phyloP scores from a whole-genome alignment of 2,888 invertebrate species.

The Nomada flava region DNA sequence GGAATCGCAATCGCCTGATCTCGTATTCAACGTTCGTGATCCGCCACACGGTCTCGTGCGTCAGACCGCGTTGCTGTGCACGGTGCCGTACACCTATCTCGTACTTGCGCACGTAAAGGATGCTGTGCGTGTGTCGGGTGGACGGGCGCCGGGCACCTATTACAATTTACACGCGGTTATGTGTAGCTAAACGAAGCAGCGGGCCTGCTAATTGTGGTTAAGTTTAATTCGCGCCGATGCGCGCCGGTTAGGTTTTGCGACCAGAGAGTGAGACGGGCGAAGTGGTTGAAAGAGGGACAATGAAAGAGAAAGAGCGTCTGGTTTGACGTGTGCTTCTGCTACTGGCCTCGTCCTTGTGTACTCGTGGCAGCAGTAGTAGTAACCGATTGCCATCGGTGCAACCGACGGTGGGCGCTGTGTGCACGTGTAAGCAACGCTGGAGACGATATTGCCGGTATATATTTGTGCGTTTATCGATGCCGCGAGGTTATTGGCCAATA shows the following conservation, averaged over 20 bases:
- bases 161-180: constrained; percentile 76
- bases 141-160: constrained; percentile 60
- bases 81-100: not conserved
- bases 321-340: constrained; percentile 62
- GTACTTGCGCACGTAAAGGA: not conserved
- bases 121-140: not conserved
- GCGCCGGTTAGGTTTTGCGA: constrained; percentile 30
- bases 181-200: constrained; percentile 69
- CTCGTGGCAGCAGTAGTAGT: not conserved
- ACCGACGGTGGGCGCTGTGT: constrained; percentile 31
- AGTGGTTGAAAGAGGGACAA: not conserved
- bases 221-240: constrained; percentile 75
- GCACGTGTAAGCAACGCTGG: constrained; percentile 13
- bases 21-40: constrained; percentile 69
- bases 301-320: constrained; percentile 43
- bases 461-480: constrained; percentile 56
- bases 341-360: not conserved
- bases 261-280: not conserved
- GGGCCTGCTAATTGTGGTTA: constrained; percentile 77
- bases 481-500: constrained; percentile 71
- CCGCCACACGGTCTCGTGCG: constrained; percentile 40
- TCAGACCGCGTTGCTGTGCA: constrained; percentile 19
- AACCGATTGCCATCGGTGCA: constrained; percentile 41
- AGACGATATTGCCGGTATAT: constrained; percentile 13
- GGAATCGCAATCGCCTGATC: constrained; percentile 69